Evolutionary conservation across 2,113 vertebrate genomes (phyloP), one percentile per base, ranked within the genome.

Genomic region (Bolborhynchus lineola): DNA sequence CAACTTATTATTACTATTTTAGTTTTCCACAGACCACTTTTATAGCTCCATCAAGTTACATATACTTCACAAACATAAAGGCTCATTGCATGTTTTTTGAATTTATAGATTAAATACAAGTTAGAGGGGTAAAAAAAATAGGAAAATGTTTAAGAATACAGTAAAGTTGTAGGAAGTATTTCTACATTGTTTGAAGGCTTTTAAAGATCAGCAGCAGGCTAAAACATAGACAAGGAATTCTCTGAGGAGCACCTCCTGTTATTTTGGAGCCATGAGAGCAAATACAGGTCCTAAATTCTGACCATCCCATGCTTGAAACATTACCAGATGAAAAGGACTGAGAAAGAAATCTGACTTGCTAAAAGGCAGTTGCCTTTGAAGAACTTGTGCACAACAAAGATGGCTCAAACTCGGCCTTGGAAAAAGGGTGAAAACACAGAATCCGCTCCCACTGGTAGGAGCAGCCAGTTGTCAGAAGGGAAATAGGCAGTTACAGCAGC

Each of bases 1-100:
- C 85, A 96, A 82, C 80, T 96, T 95, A 95, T 96, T 97, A 97
- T 81, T 94, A 95, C 88, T 92, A 90, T 90, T 93, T 96, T 93
- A 86, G 86, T 88, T 90, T 93, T 83, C 52, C 35, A 78, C 65
- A 76, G 77, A 88, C 85, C 83, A 57, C 50, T 94, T 96, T 95
- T 92, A 82, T 86, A 94, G 55, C 65, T 71, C 35, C 26, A 16
- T 83, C 76, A 75, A 11, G 44, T 94, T 93, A 60, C 8, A 44
- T 1, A 5, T 70, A 62, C 72, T 92, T 88, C 46, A 52, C 39
- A 90, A 90, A 77, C 84, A 70, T 42, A 92, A 92, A 94, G 25
- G 29, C 47, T 92, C 19, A 19, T 52, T 82, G 62, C 90, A 35
- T 52, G 53, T 19, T 33, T 39, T 72, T 57, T 84, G 8, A 60